phyloP scores from a whole-genome alignment of 2,113 vertebrate species.

The Eolophus roseicapilla region DNA sequence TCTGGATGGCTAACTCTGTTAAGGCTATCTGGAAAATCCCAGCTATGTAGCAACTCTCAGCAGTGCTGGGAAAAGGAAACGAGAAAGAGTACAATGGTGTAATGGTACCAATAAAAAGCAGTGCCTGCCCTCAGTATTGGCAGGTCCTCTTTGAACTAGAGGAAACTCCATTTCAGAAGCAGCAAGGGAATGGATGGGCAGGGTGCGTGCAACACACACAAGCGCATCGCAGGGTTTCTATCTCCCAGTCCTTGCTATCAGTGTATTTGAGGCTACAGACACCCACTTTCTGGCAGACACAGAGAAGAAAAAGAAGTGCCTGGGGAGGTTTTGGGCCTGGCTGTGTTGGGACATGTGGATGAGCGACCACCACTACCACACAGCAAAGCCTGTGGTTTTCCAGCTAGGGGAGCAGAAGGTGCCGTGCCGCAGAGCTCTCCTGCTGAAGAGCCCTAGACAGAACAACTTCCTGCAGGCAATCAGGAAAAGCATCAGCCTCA shows the following conservation, averaged over 20 bases:
- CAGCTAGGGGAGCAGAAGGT: neutral
- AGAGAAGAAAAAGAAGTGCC: neutral
- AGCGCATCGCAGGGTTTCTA: neutral
- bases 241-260: neutral
- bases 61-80: conserved; percentile 30
- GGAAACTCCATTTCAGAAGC: neutral
- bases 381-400: neutral
- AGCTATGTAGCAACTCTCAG: conserved; percentile 28
- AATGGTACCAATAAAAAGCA: neutral
- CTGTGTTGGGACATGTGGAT: neutral
- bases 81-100: neutral
- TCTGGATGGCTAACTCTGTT: neutral
- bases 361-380: neutral
- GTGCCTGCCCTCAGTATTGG: neutral
- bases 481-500: neutral
- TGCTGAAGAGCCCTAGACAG: neutral
- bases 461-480: neutral
- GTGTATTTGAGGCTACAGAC: neutral
- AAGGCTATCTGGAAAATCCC: neutral
- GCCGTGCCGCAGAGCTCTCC: accelerated
- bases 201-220: neutral
- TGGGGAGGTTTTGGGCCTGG: neutral
- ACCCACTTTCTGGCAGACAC: neutral
- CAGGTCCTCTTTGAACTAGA: neutral
- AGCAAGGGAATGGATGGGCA: neutral